Conservation (phyloP, 37 sponge, comb jelly and placozoan genomes). For the Diacarnus erythraeanus region DNA sequence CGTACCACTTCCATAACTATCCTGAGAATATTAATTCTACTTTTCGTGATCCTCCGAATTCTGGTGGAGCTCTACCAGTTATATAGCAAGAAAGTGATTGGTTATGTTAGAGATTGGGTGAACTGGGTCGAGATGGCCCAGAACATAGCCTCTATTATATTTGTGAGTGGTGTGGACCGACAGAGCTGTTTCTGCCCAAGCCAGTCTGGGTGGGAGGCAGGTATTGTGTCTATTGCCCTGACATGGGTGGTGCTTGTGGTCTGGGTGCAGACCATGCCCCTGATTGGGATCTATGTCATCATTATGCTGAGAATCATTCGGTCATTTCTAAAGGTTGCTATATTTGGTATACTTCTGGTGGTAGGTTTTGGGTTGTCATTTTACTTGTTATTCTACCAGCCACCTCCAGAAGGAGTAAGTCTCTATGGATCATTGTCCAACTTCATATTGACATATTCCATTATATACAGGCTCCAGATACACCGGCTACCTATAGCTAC, state of each 20-base stretch:
- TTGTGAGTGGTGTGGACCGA: not conserved
- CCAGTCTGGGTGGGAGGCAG: not conserved
- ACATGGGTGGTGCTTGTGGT: conserved; percentile 1
- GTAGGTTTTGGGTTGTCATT: conserved; percentile 88
- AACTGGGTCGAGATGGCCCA: conserved; percentile 47
- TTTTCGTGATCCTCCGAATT: not conserved
- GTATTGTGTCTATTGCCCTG: not conserved
- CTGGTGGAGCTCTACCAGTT: not conserved
- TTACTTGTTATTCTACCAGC: conserved; percentile 71
- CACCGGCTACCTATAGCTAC: conserved; percentile 8
- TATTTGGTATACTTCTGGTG: conserved; percentile 73
- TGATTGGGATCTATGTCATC: conserved; percentile 87
- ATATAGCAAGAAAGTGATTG: not conserved
- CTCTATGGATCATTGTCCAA: not conserved
- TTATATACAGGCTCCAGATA: not conserved
- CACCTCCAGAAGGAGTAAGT: not conserved
- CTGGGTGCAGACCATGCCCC: conserved; percentile 27
- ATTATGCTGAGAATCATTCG: conserved; percentile 86
- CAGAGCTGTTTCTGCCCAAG: not conserved
- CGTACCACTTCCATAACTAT: too few relatives aligned
- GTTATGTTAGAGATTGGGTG: conserved; percentile 46
- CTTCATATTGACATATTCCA: not conserved
- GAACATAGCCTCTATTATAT: not conserved
- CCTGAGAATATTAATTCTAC: too few relatives aligned
- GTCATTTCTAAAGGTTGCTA: conserved; percentile 78